Base-by-base conservation (phyloP, 1,140 invertebrate genomes). In the Formica selysi region DNA sequence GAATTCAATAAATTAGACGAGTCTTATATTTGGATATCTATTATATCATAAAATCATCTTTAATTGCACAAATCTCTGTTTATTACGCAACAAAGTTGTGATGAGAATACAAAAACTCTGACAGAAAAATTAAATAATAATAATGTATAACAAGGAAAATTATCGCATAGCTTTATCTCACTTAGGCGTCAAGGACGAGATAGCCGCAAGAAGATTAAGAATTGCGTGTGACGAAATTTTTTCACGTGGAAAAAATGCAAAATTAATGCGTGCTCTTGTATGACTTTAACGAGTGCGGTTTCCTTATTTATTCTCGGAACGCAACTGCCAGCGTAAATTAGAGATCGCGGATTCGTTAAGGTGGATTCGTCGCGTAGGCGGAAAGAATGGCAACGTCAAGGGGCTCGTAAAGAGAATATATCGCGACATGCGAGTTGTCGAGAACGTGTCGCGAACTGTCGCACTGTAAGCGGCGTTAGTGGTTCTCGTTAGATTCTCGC, bases 331-430 rank as follows among this genome's bases (percentile, higher is more conserved):
- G 51, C n/a, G 65, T 51, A 73, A 89, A 89, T 89, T 79, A 86
- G 74, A 74, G 38, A 87, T 86, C 61, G 76, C 61, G 62, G 54
- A 68, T 70, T 80, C 83, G 85, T 89, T 89, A 81, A 86, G 54
- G 71, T 65, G 51, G 29, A 61, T 80, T 61, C 65, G 74, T 76
- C 76, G 32, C 32, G 81, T 87, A 57, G 80, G 85, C 61, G 76
- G 65, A 67, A 74, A 71, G 76, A 87, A 90, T 78, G 59, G 67
- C 74, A 29, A 89, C 68, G 78, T 86, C 85, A 78, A 83, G n/a
- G 11, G n/a, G 2, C 70, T 73, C 78, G 51, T 84, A 78, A 89
- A 86, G 70, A 61, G 54, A 73, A 81, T 85, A 87, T 81, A 71
- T 89, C 57, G 62, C 44, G 64, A 80, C 64, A 4, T 57, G 44